Conservation (phyloP, 2,113 vertebrate genomes). For the Cephalopholis sonnerati region DNA sequence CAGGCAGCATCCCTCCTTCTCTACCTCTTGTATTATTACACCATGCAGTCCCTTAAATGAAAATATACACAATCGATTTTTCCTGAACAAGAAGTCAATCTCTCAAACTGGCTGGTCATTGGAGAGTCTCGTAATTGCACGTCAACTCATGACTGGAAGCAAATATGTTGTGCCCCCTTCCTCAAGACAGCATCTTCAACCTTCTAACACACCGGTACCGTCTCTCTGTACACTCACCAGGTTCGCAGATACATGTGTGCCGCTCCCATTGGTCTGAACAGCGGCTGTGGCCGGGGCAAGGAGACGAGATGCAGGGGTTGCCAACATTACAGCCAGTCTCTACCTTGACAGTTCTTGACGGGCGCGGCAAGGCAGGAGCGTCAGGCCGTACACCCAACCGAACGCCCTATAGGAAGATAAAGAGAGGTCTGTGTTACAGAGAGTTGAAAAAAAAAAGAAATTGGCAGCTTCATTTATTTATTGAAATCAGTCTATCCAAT, state of each 20-base stretch:
- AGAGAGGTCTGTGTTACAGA: not conserved
- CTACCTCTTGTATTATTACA: not conserved
- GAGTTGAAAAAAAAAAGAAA: not conserved
- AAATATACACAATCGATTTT: not conserved
- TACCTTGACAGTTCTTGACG: constrained; percentile 89
- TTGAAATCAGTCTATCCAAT: not conserved
- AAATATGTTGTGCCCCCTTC: not conserved
- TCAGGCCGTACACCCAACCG: constrained; percentile 91
- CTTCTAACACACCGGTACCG: not conserved
- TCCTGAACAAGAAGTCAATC: not conserved
- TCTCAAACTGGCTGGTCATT: not conserved
- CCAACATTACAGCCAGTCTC: constrained; percentile 91
- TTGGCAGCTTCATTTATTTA: constrained; percentile 1
- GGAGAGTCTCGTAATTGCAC: not conserved
- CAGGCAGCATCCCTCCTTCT: not conserved
- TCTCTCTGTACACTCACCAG: constrained; percentile 85
- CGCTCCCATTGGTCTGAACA: constrained; percentile 94
- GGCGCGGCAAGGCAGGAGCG: constrained; percentile 87
- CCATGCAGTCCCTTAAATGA: not conserved
- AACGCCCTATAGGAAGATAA: constrained; percentile 87
- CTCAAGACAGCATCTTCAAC: not conserved
- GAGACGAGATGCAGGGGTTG: constrained; percentile 90
- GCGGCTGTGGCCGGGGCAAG: constrained; percentile 90
- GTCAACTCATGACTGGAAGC: not conserved
- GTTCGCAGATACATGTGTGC: constrained; percentile 90